A percentile compares a stretch with the other conserved stretches of the same genome.
These are phyloP conservation scores for Triops cancriformis DNA, from an alignment of 1,140 invertebrate genomes.

Conservation along the genomic window DNA sequence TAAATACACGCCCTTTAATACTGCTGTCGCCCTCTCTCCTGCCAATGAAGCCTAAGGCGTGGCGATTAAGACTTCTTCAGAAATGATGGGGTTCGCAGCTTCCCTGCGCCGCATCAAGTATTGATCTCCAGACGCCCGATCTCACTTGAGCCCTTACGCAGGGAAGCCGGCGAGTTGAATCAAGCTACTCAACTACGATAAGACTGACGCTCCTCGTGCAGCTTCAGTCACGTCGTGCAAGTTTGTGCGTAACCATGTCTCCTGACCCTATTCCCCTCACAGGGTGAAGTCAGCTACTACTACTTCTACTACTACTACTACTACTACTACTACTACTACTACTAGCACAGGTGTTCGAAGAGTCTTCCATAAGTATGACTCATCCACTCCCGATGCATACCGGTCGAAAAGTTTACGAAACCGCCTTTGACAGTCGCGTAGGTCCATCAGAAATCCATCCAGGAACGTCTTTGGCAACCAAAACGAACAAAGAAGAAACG, in stretches of 20 bases:
- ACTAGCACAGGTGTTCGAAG: background rate
- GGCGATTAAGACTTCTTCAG: background rate
- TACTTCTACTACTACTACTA: background rate
- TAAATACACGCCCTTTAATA: background rate
- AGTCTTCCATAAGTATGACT: background rate
- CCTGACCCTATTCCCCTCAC: background rate
- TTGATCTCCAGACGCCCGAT: background rate
- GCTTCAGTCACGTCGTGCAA: background rate
- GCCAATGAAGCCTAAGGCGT: background rate
- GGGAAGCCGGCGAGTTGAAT: background rate
- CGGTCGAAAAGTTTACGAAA: background rate
- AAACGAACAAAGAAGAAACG: background rate
- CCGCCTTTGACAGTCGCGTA: background rate
- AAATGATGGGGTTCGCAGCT: background rate
- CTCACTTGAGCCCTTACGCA: background rate
- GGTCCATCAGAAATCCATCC: background rate
- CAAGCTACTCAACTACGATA: background rate
- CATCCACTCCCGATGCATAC: background rate
- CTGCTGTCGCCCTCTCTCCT: background rate
- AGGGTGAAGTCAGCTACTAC: background rate
- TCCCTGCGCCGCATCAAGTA: conserved; percentile 8
- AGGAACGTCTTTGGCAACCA: background rate
- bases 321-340: background rate
- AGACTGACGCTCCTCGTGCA: background rate
- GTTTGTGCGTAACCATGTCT: background rate